Base-by-base conservation (phyloP, 2,113 vertebrate genomes). In the Prunella fulvescens region DNA sequence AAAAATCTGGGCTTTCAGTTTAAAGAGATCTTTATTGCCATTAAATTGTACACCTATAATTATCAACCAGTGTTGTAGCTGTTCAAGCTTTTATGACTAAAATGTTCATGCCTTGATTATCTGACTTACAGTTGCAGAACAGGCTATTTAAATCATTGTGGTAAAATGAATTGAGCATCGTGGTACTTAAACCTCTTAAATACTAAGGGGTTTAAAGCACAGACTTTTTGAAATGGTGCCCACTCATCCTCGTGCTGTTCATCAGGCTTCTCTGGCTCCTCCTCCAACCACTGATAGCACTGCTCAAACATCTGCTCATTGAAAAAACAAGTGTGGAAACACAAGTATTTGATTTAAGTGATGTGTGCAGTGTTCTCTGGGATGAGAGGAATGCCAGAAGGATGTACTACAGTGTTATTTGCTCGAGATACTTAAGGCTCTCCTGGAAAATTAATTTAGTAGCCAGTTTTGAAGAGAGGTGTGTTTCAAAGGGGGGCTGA, bases 101-200 rank as follows among this genome's bases (percentile, higher is more conserved):
- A 94, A 58, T 51, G 26, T 54, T 90, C 4, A 4, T 80, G 71
- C 24, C 78, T 89, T 85, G 81, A 85, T 84, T 76, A 72, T 76
- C 53, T 92, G 81, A 89, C 53, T 92, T 84, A 39, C 3, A 48
- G 86, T 53, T 44, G 72, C 77, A 94, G 80, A 95, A 71, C 40
- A 76, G 48, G 44, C 61, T 90, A 22, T 91, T 95, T 44, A 74
- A 92, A 67, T 87, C 50, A 57, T 42, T 65, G 61, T 72, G 69
- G 57, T 85, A 72, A 82, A 95, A 90, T 53, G 57, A 91, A 60
- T 65, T 45, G 62, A 88, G 57, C 81, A 54, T 88, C 50, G 2
- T 54, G 89, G 74, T 81, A 85, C 89, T 95, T 88, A 89, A 96
- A 80, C 48, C 53, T 37, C 86, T 85, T 57, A 76, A 93, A 88